Evolutionary conservation across 1,140 invertebrate genomes (phyloP), one percentile per base, ranked within the genome.

Genomic region (Fopius arisanus): DNA sequence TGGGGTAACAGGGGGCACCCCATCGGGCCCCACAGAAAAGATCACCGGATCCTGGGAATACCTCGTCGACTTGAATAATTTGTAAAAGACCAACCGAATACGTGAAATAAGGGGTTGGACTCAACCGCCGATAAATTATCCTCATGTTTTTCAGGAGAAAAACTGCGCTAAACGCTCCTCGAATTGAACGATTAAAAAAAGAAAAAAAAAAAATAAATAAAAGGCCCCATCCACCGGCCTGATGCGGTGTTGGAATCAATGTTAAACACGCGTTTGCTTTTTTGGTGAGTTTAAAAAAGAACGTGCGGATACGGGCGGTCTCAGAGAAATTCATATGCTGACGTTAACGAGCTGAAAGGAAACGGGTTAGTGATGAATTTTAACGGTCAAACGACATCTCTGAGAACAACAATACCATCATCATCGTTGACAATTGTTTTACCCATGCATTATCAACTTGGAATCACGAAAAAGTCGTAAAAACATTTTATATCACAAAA

Each of bases 21-120:
- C 71, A 67, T 28, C 40, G 40, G 63, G 40, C 59, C 71, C 43
- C 21, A 75, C 40, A 19, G 12, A 70, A 43, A 72, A 66, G 54
- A 69, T 73, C 68, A 28, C 51, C 12, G 33, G 68, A 70, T 70
- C 68, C 33, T 74, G 65, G 68, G 75, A 73, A 72, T 71, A 73
- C 70, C 67, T 37, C 31, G 63, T 54, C 10, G 72, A 68, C 40
- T 14, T 59, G 68, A 67, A 69, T 73, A 51, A 73, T 73, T 73
- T 73, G 51, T 74, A 74, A 59, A 54, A 67, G 29, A 23, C 26
- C 12, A 1, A 37, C 23, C 51, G 70, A 19, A 37, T 29, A 33
- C 14, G 67, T 19, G 62, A 68, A 74, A 72, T 72, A 72, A 72
- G 37, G 41, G 70, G 26, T 72, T 19, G 28, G 70, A 28, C 29